Conservation (phyloP, 2,888 invertebrate species). For the Hirtodrosophila duncani region DNA sequence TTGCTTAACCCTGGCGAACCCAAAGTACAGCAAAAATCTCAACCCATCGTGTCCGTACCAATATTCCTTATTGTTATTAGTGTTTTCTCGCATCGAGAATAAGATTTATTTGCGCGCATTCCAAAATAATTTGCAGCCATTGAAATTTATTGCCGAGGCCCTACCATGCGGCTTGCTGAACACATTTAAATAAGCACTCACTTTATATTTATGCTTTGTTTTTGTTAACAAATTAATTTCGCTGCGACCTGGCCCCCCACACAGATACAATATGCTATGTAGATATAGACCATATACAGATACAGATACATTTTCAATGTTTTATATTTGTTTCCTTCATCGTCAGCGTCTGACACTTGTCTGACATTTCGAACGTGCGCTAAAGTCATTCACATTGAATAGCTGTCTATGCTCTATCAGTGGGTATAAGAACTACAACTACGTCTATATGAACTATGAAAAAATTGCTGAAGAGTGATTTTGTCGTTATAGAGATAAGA, state of each 20-base stretch:
- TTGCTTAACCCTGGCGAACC: too few species aligned
- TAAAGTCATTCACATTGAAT: constrained; percentile 48
- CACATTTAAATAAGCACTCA: constrained; percentile 22
- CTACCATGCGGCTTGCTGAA: constrained; percentile 3
- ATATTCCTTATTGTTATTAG: constrained; percentile 21
- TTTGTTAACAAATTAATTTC: constrained; percentile 26
- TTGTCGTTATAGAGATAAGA: too few species aligned
- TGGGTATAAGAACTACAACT: too few species aligned
- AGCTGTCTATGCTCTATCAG: too few species aligned
- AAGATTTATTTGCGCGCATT: constrained; percentile 47
- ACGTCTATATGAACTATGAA: too few species aligned
- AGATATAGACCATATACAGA: too few species aligned
- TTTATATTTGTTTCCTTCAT: constrained; percentile 15
- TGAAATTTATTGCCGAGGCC: constrained; percentile 25
- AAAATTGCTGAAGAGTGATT: too few species aligned
- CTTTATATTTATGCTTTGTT: constrained; percentile 19
- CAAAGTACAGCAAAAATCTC: too few species aligned
- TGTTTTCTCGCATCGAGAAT: constrained; percentile 6
- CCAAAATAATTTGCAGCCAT: constrained; percentile 42
- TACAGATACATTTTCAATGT: constrained; percentile 13
- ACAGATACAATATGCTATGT: too few species aligned
- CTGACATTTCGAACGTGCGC: constrained; percentile 38
- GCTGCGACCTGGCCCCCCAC: neutral
- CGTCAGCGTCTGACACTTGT: constrained; percentile 39
- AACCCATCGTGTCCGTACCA: constrained; percentile 8